A percentile compares a stretch with the other conserved stretches of the same genome.
Evolutionary conservation across 2,113 vertebrate species (phyloP).

Genomic region (Chinchilla lanigera): DNA sequence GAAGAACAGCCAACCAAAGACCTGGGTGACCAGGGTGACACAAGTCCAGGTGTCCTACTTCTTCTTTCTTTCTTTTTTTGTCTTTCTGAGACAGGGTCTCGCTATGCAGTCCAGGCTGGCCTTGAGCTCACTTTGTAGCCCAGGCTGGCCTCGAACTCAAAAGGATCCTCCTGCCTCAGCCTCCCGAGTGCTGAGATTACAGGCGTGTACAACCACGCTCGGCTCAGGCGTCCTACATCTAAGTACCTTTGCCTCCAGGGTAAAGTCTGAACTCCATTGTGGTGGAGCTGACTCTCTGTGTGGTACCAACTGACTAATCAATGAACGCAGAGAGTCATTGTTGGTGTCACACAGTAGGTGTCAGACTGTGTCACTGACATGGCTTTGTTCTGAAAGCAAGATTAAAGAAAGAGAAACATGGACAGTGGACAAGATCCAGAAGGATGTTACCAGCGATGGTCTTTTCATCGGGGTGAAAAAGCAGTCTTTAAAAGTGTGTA

Average conservation of each 20-base stretch:
- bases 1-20: background rate
- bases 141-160: no score
- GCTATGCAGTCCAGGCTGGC: no score
- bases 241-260: fast-evolving
- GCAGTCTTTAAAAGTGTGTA: no score
- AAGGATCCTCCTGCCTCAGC: no score
- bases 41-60: no score
- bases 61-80: no score
- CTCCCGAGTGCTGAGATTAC: no score
- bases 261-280: fast-evolving
- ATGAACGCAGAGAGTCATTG: fast-evolving
- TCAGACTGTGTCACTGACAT: fast-evolving
- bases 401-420: background rate
- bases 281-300: no score
- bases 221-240: no score
- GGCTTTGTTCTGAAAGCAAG: background rate
- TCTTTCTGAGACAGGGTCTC: no score
- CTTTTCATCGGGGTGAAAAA: background rate
- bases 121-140: no score
- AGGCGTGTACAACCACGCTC: no score
- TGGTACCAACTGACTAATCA: fast-evolving
- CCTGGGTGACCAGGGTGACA: fast-evolving
- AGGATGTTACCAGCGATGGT: fast-evolving
- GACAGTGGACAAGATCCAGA: background rate
- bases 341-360: background rate